Evolutionary conservation across 2,888 invertebrate genomes (phyloP).

Genomic region (Galeopsomyia nigrocyanea): DNA sequence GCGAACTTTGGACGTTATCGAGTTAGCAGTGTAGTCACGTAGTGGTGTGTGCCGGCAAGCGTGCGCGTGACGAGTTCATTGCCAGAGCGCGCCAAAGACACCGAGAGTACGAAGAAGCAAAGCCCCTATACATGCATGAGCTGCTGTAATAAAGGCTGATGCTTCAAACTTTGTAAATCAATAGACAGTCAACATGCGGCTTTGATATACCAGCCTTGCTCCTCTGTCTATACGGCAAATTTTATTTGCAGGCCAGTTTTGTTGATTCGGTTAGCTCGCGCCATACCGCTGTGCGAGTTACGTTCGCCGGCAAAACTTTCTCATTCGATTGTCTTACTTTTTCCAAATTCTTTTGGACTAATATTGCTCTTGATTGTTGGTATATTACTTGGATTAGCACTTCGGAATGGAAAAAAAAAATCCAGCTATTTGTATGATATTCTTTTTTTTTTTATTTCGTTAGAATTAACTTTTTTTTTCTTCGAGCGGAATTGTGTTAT

Average conservation of each 20-base stretch:
- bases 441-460: too few relatives aligned
- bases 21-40: constrained; percentile 58
- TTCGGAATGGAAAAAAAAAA: too few relatives aligned
- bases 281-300: constrained; percentile 14
- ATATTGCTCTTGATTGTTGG: too few relatives aligned
- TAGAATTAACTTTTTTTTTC: too few relatives aligned
- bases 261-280: background rate
- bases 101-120: constrained; percentile 26
- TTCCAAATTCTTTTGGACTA: too few relatives aligned
- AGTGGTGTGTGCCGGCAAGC: constrained; percentile 23
- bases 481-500: too few relatives aligned
- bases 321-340: too few relatives aligned
- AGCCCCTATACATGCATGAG: constrained; percentile 28
- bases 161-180: constrained; percentile 42
- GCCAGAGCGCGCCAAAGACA: constrained; percentile 31
- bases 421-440: too few relatives aligned
- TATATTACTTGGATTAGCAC: too few relatives aligned
- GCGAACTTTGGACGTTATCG: constrained; percentile 52
- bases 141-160: too few relatives aligned
- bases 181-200: constrained; percentile 14
- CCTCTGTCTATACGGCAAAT: constrained; percentile 6
- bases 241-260: constrained; percentile 11
- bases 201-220: constrained; percentile 31
- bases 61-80: constrained; percentile 54
- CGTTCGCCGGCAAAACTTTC: constrained; percentile 1